Evolutionary conservation across 1,140 invertebrate species (phyloP).

Genomic region (Bicyclus anynana): DNA sequence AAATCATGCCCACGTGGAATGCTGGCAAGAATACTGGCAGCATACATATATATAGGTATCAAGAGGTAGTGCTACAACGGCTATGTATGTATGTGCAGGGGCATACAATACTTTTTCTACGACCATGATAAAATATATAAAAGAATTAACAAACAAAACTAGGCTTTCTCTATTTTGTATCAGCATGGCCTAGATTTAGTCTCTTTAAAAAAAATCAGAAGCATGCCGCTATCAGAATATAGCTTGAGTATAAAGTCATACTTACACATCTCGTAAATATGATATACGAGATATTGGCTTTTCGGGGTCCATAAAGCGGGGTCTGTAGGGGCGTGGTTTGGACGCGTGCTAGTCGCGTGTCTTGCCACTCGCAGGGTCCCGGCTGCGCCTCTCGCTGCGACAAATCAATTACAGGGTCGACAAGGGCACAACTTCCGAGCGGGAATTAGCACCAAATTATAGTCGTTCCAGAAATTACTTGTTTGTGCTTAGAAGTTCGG

Average conservation of each 20-base stretch:
- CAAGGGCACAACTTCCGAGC: conserved; percentile 51
- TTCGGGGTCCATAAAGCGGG: conserved; percentile 6
- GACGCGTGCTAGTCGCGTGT: conserved; percentile 33
- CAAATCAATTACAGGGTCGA: conserved; percentile 70
- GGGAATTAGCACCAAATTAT: conserved; percentile 69
- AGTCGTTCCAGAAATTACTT: conserved; percentile 55
- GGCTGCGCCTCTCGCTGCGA: conserved; percentile 38
- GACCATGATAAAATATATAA: too few relatives aligned
- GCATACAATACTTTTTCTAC: too few relatives aligned
- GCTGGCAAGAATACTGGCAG: too few relatives aligned
- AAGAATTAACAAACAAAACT: too few relatives aligned
- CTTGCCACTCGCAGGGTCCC: conserved; percentile 29
- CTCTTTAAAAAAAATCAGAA: too few relatives aligned
- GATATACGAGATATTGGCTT: not conserved
- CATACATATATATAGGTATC: too few relatives aligned
- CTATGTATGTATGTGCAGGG: too few relatives aligned
- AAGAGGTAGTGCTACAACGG: too few relatives aligned
- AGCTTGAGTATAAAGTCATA: not conserved
- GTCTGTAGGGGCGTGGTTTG: conserved; percentile 40
- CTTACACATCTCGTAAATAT: not conserved
- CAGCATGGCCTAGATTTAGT: too few relatives aligned
- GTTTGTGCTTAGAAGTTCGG: conserved; percentile 51
- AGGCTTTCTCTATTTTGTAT: too few relatives aligned
- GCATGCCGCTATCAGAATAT: too few relatives aligned
- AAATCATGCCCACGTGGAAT: too few relatives aligned